Evolutionary conservation across 1,140 invertebrate species (phyloP).

Genomic region (Aleiodes sp.): DNA sequence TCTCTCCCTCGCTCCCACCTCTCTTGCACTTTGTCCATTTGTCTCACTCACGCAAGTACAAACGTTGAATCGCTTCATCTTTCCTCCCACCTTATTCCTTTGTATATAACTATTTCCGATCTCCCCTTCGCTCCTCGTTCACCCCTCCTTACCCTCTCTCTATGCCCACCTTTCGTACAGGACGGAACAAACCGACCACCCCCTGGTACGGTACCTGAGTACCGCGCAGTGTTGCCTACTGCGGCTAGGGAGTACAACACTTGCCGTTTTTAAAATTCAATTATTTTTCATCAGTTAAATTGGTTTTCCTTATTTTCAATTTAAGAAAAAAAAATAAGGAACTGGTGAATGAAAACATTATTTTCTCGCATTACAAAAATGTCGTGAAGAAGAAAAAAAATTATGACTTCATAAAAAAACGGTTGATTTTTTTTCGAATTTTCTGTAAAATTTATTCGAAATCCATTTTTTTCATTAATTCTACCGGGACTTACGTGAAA

Average conservation of each 20-base stretch:
- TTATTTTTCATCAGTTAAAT: conserved; percentile 44
- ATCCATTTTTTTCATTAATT: too few species aligned
- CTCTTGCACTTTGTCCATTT: not conserved
- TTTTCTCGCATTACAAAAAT: too few species aligned
- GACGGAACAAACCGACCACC: conserved; percentile 38
- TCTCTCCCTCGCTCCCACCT: not conserved
- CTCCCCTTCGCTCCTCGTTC: conserved; percentile 6
- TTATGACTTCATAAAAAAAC: not conserved
- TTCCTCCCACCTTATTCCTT: not conserved
- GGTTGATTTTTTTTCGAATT: not conserved
- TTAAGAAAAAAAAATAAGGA: not conserved
- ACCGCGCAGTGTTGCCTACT: conserved; percentile 59
- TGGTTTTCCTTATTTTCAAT: not conserved
- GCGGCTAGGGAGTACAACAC: conserved; percentile 57
- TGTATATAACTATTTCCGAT: conserved; percentile 12
- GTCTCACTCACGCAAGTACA: not conserved
- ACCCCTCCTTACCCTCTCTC: conserved; percentile 36
- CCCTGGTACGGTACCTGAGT: conserved; percentile 40
- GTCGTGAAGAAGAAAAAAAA: not conserved
- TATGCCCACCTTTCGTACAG: conserved; percentile 6
- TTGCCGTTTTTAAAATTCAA: conserved; percentile 45
- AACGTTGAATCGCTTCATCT: conserved; percentile 13
- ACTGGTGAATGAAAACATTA: too few species aligned
- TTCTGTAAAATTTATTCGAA: too few species aligned
- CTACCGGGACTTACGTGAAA: too few species aligned